These are phyloP conservation scores for Polia nebulosa DNA, from an alignment of 2,888 invertebrate genomes.

Conservation along the genomic window DNA sequence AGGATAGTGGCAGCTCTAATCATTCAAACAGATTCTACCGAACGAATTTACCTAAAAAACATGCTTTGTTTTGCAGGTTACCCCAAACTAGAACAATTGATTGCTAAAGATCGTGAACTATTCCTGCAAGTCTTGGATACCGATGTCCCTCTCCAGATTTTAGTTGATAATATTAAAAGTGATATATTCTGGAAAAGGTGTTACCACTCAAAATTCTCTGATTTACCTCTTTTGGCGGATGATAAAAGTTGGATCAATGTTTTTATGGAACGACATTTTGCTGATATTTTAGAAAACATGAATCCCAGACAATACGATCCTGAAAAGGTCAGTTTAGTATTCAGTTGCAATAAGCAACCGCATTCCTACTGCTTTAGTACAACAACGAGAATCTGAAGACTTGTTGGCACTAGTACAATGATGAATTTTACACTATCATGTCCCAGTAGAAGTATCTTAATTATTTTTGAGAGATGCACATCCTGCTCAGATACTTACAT, in stretches of 20 bases:
- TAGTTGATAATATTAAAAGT: constrained; percentile 86
- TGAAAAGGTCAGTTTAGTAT: constrained; percentile 80
- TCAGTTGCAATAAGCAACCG: not conserved
- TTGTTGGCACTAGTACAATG: not conserved
- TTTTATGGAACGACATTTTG: constrained; percentile 86
- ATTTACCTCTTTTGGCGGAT: constrained; percentile 73
- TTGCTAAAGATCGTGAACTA: constrained; percentile 84
- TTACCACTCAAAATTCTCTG: constrained; percentile 82
- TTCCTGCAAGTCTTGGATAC: constrained; percentile 85
- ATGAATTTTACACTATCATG: not conserved
- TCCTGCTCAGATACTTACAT: not conserved
- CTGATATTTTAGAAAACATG: constrained; percentile 86
- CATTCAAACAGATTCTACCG: not conserved
- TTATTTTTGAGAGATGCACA: not conserved
- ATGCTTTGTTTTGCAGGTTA: constrained; percentile 70
- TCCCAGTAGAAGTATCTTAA: not conserved
- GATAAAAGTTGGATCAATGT: constrained; percentile 85
- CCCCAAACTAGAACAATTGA: constrained; percentile 81
- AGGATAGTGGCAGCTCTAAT: not conserved
- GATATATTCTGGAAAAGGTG: constrained; percentile 89
- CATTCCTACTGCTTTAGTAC: not conserved
- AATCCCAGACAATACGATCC: constrained; percentile 88
- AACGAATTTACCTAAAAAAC: not conserved
- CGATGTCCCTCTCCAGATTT: constrained; percentile 82
- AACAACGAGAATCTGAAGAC: not conserved